These are phyloP conservation scores for Oasisia sp. DNA, from an alignment of 2,888 invertebrate genomes.

Conservation along the genomic window DNA sequence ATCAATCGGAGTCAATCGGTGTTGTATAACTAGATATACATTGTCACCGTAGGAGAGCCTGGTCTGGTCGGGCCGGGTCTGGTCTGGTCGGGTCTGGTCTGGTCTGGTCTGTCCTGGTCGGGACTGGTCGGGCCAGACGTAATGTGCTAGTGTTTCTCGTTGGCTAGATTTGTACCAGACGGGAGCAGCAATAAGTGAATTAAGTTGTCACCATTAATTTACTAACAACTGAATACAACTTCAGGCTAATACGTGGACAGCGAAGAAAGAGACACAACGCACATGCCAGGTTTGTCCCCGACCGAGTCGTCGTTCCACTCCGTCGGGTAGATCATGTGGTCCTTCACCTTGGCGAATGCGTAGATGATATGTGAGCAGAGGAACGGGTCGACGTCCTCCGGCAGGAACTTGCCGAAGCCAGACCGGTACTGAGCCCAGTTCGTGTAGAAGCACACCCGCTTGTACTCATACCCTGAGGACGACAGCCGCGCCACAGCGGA, in stretches of 20 bases:
- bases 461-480: constrained; percentile 18
- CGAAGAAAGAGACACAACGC: background rate
- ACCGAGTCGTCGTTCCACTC: constrained; percentile 7
- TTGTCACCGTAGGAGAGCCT: too few relatives aligned
- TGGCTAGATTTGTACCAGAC: background rate
- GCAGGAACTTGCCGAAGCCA: background rate
- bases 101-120: too few relatives aligned
- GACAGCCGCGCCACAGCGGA: background rate
- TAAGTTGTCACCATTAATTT: background rate
- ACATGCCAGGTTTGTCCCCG: constrained; percentile 8
- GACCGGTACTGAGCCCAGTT: constrained; percentile 21
- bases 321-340: background rate
- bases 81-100: too few relatives aligned
- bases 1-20: too few relatives aligned
- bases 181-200: background rate
- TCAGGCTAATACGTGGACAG: background rate
- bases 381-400: constrained; percentile 20
- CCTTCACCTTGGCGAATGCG: constrained; percentile 20
- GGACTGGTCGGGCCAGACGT: too few relatives aligned
- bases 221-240: background rate
- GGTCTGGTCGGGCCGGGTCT: too few relatives aligned
- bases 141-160: too few relatives aligned
- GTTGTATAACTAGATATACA: too few relatives aligned
- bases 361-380: constrained; percentile 14
- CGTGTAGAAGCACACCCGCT: constrained; percentile 22